phyloP scores from a whole-genome alignment of 2,113 vertebrate genomes.

The Oryzias woworae region DNA sequence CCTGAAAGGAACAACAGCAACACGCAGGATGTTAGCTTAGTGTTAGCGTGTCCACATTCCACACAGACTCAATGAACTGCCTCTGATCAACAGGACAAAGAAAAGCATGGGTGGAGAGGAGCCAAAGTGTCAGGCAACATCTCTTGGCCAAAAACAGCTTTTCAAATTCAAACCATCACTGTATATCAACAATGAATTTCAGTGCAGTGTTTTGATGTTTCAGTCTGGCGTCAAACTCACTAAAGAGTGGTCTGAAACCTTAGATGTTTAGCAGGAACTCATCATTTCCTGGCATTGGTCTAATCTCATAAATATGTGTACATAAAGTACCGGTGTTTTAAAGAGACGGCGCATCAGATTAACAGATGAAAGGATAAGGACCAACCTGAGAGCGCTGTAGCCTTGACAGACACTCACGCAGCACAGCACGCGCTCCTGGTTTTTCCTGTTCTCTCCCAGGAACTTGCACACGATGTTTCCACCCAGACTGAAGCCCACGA shows the following conservation, averaged over 20 bases:
- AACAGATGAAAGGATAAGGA: slow-evolving; percentile 26
- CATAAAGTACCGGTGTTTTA: slow-evolving; percentile 1
- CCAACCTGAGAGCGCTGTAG: slow-evolving; percentile 94
- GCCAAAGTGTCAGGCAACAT: slow-evolving; percentile 25
- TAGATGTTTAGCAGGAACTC: background rate
- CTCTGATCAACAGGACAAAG: slow-evolving; percentile 60
- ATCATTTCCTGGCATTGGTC: background rate
- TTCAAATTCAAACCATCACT: too few relatives aligned
- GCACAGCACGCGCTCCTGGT: slow-evolving; percentile 94
- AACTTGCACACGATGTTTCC: slow-evolving; percentile 99
- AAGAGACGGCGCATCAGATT: slow-evolving; percentile 16
- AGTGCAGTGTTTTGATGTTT: too few relatives aligned
- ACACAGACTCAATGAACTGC: slow-evolving; percentile 39
- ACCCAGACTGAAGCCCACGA: slow-evolving; percentile 96
- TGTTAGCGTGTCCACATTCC: slow-evolving; percentile 38
- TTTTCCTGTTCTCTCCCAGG: slow-evolving; percentile 87
- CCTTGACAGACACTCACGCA: slow-evolving; percentile 96
- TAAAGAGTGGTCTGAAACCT: too few relatives aligned
- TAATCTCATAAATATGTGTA: background rate
- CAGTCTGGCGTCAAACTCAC: too few relatives aligned
- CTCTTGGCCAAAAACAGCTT: slow-evolving; percentile 10
- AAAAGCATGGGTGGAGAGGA: slow-evolving; percentile 8
- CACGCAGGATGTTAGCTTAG: slow-evolving; percentile 51
- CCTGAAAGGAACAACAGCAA: slow-evolving; percentile 69
- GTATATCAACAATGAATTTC: too few relatives aligned